These are phyloP conservation scores for Syngnathoides biaculeatus DNA, from an alignment of 2,113 vertebrate species.

Conservation along the genomic window DNA sequence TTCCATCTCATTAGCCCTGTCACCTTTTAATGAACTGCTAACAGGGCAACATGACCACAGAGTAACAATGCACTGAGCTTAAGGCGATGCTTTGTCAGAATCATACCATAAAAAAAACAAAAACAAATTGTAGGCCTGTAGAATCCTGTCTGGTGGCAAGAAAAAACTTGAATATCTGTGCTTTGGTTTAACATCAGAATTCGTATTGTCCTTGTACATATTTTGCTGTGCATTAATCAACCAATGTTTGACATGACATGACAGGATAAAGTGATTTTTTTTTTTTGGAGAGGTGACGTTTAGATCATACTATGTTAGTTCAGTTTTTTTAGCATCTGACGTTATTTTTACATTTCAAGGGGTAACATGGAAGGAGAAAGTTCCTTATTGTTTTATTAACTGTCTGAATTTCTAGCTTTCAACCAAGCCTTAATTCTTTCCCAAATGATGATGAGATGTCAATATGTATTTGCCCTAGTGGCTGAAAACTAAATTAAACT, in stretches of 20 bases:
- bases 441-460: too few relatives aligned
- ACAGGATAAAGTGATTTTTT: too few relatives aligned
- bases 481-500: neutral
- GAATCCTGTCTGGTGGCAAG: neutral
- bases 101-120: neutral
- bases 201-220: neutral
- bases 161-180: neutral
- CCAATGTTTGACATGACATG: neutral
- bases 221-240: neutral
- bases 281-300: too few relatives aligned
- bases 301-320: too few relatives aligned
- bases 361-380: too few relatives aligned
- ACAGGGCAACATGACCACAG: neutral
- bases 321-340: too few relatives aligned
- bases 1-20: constrained; percentile 4
- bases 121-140: neutral
- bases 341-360: too few relatives aligned
- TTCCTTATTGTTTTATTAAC: too few relatives aligned
- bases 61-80: neutral
- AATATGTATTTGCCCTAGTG: neutral
- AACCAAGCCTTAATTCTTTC: too few relatives aligned
- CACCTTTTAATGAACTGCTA: neutral
- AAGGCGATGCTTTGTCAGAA: neutral
- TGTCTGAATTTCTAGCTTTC: too few relatives aligned
- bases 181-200: too few relatives aligned